Conservation (phyloP, 2,797 vertebrate species). For the Xenopus petersii region DNA sequence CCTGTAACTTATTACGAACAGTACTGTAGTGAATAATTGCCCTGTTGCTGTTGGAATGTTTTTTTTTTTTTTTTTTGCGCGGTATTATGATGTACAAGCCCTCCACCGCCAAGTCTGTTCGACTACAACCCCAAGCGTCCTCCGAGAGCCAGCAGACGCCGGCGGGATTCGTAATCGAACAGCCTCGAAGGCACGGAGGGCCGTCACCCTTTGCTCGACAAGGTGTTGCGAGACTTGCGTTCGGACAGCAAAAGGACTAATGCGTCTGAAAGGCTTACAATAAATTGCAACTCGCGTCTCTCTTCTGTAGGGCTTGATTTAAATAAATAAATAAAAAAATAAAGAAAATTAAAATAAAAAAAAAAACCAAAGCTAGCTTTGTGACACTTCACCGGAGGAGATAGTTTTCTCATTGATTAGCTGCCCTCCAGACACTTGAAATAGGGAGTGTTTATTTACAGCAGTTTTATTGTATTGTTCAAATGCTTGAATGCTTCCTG, state of each 20-base stretch:
- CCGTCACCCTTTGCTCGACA: not conserved
- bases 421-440: conserved; percentile 56
- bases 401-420: conserved; percentile 49
- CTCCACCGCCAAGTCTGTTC: too few relatives aligned
- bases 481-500: conserved; percentile 65
- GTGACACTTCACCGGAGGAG: conserved; percentile 55
- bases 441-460: conserved; percentile 54
- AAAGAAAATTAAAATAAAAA: conserved; percentile 53
- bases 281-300: conserved; percentile 17
- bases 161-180: too few relatives aligned
- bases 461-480: conserved; percentile 67
- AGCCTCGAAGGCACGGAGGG: too few relatives aligned
- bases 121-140: too few relatives aligned
- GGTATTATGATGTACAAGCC: not conserved
- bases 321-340: conserved; percentile 40
- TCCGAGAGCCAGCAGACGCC: too few relatives aligned
- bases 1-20: conserved; percentile 46
- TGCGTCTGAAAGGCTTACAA: conserved; percentile 21
- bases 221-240: conserved; percentile 6
- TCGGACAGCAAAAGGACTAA: conserved; percentile 22
- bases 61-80: conserved; percentile 3
- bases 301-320: conserved; percentile 22
- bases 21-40: conserved; percentile 42
- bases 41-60: conserved; percentile 2
- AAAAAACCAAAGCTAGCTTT: conserved; percentile 64